Evolutionary conservation across 35 echinoderm and acorn worm species (phyloP), one percentile per base, ranked within the genome.

Genomic region (Ophioderma brevispina): DNA sequence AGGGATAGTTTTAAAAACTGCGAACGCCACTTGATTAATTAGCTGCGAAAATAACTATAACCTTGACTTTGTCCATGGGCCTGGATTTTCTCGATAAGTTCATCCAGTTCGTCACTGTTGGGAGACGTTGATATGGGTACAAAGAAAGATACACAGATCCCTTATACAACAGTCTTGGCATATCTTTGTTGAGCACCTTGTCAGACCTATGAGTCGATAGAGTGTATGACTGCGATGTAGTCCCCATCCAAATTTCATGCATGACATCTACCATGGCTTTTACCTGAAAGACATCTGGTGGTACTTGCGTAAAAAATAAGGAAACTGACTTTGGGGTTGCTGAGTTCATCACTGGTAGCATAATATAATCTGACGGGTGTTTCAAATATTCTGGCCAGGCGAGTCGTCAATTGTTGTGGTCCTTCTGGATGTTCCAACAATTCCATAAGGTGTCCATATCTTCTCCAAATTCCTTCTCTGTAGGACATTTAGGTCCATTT

Each of bases 351-450:
- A 32, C 88, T 90, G 13, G 88, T 90, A 19, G 88, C 88, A 1
- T 55, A 55, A 80, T 90, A 90, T 19, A 35, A 76, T 21, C 83
- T 84, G 30, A 76, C 46, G 15, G 88, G 79, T 3, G 81, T 38
- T 25, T 84, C 46, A 34, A 77, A 82, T 38, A 90, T 50, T 40
- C 75, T 75, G 1, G 80, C 36, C 38, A 90, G 31, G 23, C 42
- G 35, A 38, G 33, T 81, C 32, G 32, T 40, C 11, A 70, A 90
- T 75, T 39, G 79, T 82, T 37, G 55, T 90, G 0, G 88, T 75
- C 36, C 88, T 90, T 80, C 88, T 76, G 3, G 42, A 81, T n/a
- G 88, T 64, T 17, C 88, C 88, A 82, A 90, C 88, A 21, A 90
- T 82, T 0, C 88, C 88, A 15, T 84, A 37, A 21, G 84, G 35